A percentile compares a stretch with the other conserved stretches of the same genome.
These are phyloP conservation scores for Microcaecilia unicolor DNA, from an alignment of 2,797 vertebrate species.

Conservation along the genomic window DNA sequence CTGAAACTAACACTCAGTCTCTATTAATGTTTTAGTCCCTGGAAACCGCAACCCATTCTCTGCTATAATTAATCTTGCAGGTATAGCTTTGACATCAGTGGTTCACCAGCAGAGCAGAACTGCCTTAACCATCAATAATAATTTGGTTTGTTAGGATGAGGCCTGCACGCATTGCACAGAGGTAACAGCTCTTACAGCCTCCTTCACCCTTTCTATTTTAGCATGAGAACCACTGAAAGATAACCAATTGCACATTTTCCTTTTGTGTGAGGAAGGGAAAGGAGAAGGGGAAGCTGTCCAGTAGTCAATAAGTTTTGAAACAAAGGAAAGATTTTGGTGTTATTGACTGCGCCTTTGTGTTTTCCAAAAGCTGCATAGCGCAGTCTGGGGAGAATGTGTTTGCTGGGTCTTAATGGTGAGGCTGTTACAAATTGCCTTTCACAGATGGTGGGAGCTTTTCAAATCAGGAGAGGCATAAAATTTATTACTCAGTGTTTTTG, in stretches of 20 bases:
- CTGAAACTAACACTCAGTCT: slow-evolving; percentile 62
- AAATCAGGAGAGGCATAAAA: slow-evolving; percentile 56
- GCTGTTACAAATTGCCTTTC: slow-evolving; percentile 68
- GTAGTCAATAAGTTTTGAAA: slow-evolving; percentile 40
- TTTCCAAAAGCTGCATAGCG: slow-evolving; percentile 38
- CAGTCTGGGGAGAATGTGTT: slow-evolving; percentile 56
- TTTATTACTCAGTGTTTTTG: slow-evolving; percentile 72
- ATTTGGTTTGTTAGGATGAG: slow-evolving; percentile 57
- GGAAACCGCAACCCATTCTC: slow-evolving; percentile 55
- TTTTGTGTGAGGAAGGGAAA: slow-evolving; percentile 43
- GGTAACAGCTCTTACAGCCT: slow-evolving; percentile 24
- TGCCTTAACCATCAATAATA: slow-evolving; percentile 66
- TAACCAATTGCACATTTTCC: slow-evolving; percentile 31
- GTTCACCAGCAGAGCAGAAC: slow-evolving; percentile 71
- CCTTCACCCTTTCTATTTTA: slow-evolving; percentile 15
- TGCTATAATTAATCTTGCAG: slow-evolving; percentile 70
- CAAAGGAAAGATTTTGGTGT: slow-evolving; percentile 31
- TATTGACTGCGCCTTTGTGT: slow-evolving; percentile 44
- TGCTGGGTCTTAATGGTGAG: slow-evolving; percentile 62
- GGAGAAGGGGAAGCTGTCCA: too few species aligned
- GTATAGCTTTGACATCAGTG: slow-evolving; percentile 68
- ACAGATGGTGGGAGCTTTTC: slow-evolving; percentile 63
- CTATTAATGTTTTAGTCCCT: slow-evolving; percentile 56
- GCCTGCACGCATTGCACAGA: slow-evolving; percentile 37
- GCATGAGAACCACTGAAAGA: slow-evolving; percentile 15